Base-by-base conservation (phyloP, 2,888 invertebrate genomes). In the Anthrax anthrax region DNA sequence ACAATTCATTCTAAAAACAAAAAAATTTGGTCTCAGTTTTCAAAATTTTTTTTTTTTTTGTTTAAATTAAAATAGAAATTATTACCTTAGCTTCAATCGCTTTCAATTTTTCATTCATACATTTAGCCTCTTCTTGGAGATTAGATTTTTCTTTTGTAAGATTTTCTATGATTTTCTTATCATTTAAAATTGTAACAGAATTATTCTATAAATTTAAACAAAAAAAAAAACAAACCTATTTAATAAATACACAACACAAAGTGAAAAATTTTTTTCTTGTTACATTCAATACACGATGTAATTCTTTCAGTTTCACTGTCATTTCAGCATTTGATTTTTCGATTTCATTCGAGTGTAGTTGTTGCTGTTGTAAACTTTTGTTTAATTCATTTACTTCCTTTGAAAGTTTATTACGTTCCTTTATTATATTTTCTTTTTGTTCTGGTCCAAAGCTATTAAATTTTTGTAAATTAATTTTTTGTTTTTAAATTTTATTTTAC, bases 251-350 rank as follows among this genome's bases (percentile, higher is more conserved):
- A 39, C 36, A 10, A 40, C 18, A 27, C 9, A 8, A 32, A 32
- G 12, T 32, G 29, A 17, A 40, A 10, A 36, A 10, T 12, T 6
- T 23, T 23, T 36, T 9, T 14, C 5, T 27, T 34, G 23, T n/a
- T 50, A 68, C 69, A 53, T 69, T 69, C 1, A 69, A 52, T 10
- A 64, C 47, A 50, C 63, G 64, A 1, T 63, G 56, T 16, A 68
- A 42, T 41, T 58, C 62, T 47, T 67, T 67, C 44, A 62, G 64
- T 48, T 67, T 67, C 23, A 58, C 59, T 48, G 69, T 69, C 38
- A 63, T 43, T 1, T 59, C 55, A 12, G 61, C 55, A 19, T 62
- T 60, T 50, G 61, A 62, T 27, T 53, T 53, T 53, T 69, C 69
- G 43, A 69, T 55, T 29, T 69, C 68, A n/a, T 56, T 54, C 2